These are phyloP conservation scores for Echiichthys vipera DNA, from an alignment of 2,797 vertebrate genomes.

Conservation along the genomic window DNA sequence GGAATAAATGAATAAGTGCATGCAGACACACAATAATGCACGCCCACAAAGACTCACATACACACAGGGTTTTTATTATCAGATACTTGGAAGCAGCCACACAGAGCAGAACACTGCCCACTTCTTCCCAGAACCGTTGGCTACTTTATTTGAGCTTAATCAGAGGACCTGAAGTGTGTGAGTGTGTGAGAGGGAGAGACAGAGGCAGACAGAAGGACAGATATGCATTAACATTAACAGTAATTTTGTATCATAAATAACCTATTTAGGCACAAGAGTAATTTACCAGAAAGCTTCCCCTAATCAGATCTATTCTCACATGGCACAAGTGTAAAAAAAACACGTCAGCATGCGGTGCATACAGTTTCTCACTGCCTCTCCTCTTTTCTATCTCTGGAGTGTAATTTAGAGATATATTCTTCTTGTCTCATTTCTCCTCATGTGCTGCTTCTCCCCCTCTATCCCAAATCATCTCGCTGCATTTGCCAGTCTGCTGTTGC, in stretches of 20 bases:
- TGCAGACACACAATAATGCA: slow-evolving; percentile 15
- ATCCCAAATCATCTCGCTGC: slow-evolving; percentile 63
- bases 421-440: slow-evolving; percentile 36
- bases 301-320: slow-evolving; percentile 21
- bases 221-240: not conserved
- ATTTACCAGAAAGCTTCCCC: not conserved
- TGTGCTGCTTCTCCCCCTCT: slow-evolving; percentile 58
- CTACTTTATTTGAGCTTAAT: slow-evolving; percentile 52
- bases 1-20: slow-evolving; percentile 24
- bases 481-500: slow-evolving; percentile 68
- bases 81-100: slow-evolving; percentile 49
- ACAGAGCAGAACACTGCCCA: slow-evolving; percentile 37
- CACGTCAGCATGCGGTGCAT: slow-evolving; percentile 27
- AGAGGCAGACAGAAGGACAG: slow-evolving; percentile 20
- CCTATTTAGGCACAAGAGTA: not conserved
- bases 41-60: slow-evolving; percentile 7
- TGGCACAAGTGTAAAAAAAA: slow-evolving; percentile 25
- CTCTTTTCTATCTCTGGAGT: slow-evolving; percentile 23
- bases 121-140: slow-evolving; percentile 68
- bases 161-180: slow-evolving; percentile 30
- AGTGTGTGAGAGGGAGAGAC: slow-evolving; percentile 4
- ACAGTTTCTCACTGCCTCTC: slow-evolving; percentile 22
- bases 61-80: slow-evolving; percentile 50
- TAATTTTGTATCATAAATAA: not conserved
- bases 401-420: slow-evolving; percentile 45